A percentile compares a stretch with the other conserved stretches of the same genome.
These are phyloP conservation scores for Cataglyphis altisquamis DNA, from an alignment of 2,888 invertebrate species.

Conservation along the genomic window DNA sequence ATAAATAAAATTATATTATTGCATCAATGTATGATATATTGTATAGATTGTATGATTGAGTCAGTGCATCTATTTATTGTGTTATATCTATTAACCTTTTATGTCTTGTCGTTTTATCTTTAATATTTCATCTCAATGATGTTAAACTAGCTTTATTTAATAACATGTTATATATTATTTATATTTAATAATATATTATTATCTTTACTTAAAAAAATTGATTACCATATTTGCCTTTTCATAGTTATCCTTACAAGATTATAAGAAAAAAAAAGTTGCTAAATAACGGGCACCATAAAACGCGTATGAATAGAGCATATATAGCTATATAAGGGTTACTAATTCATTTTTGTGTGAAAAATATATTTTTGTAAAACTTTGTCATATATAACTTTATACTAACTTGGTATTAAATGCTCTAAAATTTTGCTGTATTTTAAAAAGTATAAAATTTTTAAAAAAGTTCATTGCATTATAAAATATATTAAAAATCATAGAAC, in stretches of 20 bases:
- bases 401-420: not conserved
- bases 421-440: not conserved
- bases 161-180: too few relatives aligned
- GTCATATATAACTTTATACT: not conserved
- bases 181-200: too few relatives aligned
- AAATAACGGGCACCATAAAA: too few relatives aligned
- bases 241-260: too few relatives aligned
- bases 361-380: too few relatives aligned
- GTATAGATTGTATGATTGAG: not conserved
- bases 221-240: not conserved
- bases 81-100: not conserved
- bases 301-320: too few relatives aligned
- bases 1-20: not conserved
- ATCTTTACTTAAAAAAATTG: not conserved
- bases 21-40: not conserved
- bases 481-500: not conserved
- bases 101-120: not conserved
- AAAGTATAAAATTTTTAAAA: not conserved
- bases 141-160: not conserved
- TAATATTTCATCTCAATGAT: not conserved
- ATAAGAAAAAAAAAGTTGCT: too few relatives aligned
- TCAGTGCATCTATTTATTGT: not conserved
- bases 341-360: too few relatives aligned
- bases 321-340: too few relatives aligned
- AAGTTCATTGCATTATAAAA: not conserved